These are phyloP conservation scores for Cygnus atratus DNA, from an alignment of 2,113 vertebrate species.

Conservation along the genomic window DNA sequence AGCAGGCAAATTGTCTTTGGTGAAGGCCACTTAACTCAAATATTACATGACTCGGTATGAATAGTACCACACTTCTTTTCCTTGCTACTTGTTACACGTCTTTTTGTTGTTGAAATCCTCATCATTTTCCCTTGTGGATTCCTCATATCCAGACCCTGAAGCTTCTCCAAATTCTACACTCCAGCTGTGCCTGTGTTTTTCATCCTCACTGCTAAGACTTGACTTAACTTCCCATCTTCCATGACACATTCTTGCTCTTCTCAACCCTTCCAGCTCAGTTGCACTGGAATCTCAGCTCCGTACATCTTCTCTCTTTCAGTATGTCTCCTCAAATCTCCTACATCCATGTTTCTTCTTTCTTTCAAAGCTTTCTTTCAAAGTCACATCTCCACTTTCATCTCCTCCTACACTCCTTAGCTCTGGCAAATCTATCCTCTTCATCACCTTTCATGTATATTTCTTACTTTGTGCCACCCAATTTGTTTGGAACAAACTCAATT, in stretches of 20 bases:
- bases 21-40: not conserved
- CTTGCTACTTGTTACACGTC: not conserved
- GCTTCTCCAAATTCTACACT: not conserved
- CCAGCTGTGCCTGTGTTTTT: not conserved
- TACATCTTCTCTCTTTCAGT: not conserved
- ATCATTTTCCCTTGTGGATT: not conserved
- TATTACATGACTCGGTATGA: not conserved
- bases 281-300: not conserved
- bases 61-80: not conserved
- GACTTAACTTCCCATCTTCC: not conserved
- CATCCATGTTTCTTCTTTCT: constrained; percentile 26
- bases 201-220: not conserved
- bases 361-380: constrained; percentile 64
- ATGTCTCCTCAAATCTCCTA: not conserved
- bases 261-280: not conserved
- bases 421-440: constrained; percentile 24
- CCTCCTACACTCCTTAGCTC: constrained; percentile 40
- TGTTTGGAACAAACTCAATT: constrained; percentile 54
- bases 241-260: not conserved
- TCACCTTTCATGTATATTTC: constrained; percentile 37
- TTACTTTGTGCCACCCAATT: constrained; percentile 47
- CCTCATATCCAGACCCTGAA: not conserved
- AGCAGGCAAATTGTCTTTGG: not conserved
- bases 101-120: not conserved
- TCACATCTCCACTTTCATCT: constrained; percentile 56